phyloP scores from a whole-genome alignment of 2,113 vertebrate genomes.

The Nycticryphes semicollaris region DNA sequence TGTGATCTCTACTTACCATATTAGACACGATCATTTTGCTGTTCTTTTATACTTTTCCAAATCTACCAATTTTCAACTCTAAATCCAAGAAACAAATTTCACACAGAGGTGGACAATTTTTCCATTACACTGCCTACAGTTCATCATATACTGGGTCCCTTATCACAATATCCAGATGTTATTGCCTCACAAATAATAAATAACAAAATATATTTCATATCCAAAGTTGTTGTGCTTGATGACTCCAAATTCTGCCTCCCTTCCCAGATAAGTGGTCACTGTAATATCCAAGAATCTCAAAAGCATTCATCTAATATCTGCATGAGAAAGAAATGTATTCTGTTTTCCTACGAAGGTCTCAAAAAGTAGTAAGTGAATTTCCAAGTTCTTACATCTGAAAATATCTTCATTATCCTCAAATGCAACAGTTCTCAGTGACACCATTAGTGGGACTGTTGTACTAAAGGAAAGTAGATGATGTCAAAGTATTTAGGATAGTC shows the following conservation, averaged over 20 bases:
- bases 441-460: not conserved
- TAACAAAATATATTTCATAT: not conserved
- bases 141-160: not conserved
- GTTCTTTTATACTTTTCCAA: not conserved
- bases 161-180: not conserved
- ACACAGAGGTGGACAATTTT: not conserved
- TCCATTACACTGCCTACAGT: not conserved
- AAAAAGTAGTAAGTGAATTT: not conserved
- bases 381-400: not conserved
- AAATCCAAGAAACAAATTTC: not conserved
- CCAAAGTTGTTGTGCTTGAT: not conserved
- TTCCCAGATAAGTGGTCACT: not conserved
- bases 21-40: not conserved
- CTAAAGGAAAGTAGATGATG: not conserved
- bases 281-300: not conserved
- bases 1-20: not conserved
- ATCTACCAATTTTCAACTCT: not conserved
- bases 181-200: not conserved
- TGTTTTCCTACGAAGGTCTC: not conserved
- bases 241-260: not conserved
- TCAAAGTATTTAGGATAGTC: not conserved
- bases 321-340: not conserved
- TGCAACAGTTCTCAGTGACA: not conserved
- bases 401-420: not conserved
- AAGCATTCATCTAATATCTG: not conserved